Evolutionary conservation across 2,888 invertebrate genomes (phyloP).

Genomic region (Phengaris arion): DNA sequence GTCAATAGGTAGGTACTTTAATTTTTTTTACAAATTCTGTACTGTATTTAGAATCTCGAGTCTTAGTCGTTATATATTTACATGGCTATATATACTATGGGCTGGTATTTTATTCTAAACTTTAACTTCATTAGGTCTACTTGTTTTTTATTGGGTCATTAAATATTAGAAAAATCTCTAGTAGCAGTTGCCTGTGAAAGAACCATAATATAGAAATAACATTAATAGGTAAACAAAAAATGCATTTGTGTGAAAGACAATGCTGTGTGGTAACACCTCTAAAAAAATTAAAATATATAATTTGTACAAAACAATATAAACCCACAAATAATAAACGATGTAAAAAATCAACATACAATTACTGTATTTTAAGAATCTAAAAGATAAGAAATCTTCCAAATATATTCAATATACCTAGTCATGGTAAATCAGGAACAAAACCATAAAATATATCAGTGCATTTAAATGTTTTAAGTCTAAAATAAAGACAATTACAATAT

Average conservation of each 20-base stretch:
- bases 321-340: neutral
- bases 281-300: constrained; percentile 40
- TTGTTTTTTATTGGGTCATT: too few species aligned
- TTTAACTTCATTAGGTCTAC: too few species aligned
- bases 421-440: constrained; percentile 11
- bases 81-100: neutral
- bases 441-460: neutral
- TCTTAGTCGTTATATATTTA: neutral
- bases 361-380: neutral
- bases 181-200: neutral
- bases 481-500: neutral
- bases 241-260: constrained; percentile 43
- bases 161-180: neutral
- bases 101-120: neutral
- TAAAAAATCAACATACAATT: constrained; percentile 11
- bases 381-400: neutral
- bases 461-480: neutral
- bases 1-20: neutral
- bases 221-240: constrained; percentile 39
- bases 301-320: constrained; percentile 42
- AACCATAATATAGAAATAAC: neutral
- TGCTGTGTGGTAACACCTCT: constrained; percentile 38
- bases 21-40: neutral
- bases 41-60: neutral
- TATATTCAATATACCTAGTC: constrained; percentile 5